Evolutionary conservation across 2,888 invertebrate species (phyloP).

Genomic region (Sphaerophoria taeniata): DNA sequence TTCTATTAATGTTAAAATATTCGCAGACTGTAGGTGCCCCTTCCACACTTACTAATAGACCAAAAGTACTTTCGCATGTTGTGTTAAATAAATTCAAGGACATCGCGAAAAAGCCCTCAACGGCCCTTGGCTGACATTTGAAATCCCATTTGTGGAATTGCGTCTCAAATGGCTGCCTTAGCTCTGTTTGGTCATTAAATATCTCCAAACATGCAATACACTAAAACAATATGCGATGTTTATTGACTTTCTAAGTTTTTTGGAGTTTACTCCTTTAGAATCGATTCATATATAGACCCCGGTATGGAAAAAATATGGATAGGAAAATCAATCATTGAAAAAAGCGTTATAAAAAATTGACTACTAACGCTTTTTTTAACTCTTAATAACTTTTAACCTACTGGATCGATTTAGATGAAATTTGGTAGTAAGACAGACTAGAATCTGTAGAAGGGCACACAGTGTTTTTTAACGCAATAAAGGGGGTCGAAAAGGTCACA

Average conservation of each 20-base stretch:
- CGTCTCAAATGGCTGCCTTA: background rate
- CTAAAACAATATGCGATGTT: background rate
- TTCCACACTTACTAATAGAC: background rate
- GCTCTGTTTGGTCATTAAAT: background rate
- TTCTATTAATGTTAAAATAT: background rate
- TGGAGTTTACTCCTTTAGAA: background rate
- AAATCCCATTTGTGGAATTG: conserved; percentile 18
- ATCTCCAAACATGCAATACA: background rate
- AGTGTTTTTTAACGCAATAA: no score
- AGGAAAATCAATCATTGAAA: no score
- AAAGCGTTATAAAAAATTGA: no score
- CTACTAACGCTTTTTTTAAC: no score
- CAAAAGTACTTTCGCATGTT: background rate
- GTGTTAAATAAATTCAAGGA: background rate
- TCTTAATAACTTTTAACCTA: no score
- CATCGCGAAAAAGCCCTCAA: background rate
- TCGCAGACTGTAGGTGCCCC: no score
- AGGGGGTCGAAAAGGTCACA: no score
- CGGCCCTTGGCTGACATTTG: background rate
- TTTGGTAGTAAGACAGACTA: no score
- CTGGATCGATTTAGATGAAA: no score
- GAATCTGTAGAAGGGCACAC: no score
- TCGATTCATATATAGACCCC: no score
- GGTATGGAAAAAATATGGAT: no score
- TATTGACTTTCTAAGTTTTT: background rate